phyloP scores from a whole-genome alignment of 92 coral and sea anemone species.

The Parazoanthus darwini region DNA sequence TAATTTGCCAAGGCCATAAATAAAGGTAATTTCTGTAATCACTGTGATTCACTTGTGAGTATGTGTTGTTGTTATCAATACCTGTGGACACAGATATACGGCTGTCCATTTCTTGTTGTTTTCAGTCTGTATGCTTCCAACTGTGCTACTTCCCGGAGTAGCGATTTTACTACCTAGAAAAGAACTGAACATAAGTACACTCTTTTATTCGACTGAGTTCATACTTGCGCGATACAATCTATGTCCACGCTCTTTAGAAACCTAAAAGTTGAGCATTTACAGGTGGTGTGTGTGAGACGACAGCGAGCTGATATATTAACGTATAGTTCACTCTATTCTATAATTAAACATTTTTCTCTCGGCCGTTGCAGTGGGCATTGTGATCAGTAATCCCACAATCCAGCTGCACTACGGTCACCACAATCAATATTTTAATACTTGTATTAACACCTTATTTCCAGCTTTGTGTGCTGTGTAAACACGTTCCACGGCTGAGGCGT shows the following conservation, averaged over 20 bases:
- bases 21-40: background rate
- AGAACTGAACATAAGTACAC: background rate
- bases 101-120: conserved; percentile 58
- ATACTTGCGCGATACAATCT: too few species aligned
- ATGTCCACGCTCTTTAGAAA: too few species aligned
- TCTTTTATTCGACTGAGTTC: too few species aligned
- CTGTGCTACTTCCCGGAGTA: conserved; percentile 90
- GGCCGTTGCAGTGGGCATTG: too few species aligned
- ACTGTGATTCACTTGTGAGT: background rate
- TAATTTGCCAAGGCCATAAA: too few species aligned
- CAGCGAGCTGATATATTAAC: too few species aligned
- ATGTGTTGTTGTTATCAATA: conserved; percentile 1
- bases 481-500: conserved; percentile 85
- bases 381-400: too few species aligned
- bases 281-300: too few species aligned
- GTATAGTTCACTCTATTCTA: too few species aligned
- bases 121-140: conserved; percentile 86
- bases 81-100: conserved; percentile 90
- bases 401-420: background rate
- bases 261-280: too few species aligned
- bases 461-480: conserved; percentile 77
- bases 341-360: too few species aligned
- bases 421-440: background rate
- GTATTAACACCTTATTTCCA: conserved; percentile 72
- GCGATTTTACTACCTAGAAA: conserved; percentile 68